Conservation (phyloP, 2,888 invertebrate genomes). For the Helicoverpa assulta region DNA sequence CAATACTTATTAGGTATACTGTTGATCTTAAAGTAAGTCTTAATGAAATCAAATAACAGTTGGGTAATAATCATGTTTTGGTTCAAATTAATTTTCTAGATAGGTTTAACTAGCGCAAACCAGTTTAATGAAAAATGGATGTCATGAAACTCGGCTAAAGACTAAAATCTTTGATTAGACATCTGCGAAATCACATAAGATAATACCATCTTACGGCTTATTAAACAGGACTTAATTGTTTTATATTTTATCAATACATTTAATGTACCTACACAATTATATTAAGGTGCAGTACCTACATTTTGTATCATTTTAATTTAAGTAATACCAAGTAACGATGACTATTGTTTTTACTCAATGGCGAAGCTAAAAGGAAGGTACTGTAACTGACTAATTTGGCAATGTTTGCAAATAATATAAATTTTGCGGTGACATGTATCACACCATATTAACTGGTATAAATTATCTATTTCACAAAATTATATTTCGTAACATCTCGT, state of each 20-base stretch:
- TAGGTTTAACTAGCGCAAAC: conserved; percentile 8
- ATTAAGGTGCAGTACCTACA: too few relatives aligned
- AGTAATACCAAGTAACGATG: too few relatives aligned
- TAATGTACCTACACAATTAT: not conserved
- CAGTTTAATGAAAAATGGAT: not conserved
- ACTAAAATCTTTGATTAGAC: conserved; percentile 30
- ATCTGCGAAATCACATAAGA: conserved; percentile 5
- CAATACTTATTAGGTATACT: not conserved
- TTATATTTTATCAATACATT: conserved; percentile 1
- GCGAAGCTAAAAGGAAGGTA: too few relatives aligned
- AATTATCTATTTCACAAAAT: too few relatives aligned
- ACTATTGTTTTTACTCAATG: too few relatives aligned
- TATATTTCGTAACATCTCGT: too few relatives aligned
- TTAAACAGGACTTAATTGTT: conserved; percentile 5
- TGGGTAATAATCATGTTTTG: not conserved
- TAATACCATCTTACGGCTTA: not conserved
- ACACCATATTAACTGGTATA: too few relatives aligned
- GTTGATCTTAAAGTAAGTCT: not conserved
- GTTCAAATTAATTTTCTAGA: not conserved
- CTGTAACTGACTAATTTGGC: too few relatives aligned
- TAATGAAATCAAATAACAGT: not conserved
- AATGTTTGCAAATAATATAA: too few relatives aligned
- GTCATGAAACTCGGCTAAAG: not conserved
- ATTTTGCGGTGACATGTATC: too few relatives aligned
- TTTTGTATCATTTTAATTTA: too few relatives aligned